These are phyloP conservation scores for Aplocera efformata DNA, from an alignment of 2,888 invertebrate species.

Conservation along the genomic window DNA sequence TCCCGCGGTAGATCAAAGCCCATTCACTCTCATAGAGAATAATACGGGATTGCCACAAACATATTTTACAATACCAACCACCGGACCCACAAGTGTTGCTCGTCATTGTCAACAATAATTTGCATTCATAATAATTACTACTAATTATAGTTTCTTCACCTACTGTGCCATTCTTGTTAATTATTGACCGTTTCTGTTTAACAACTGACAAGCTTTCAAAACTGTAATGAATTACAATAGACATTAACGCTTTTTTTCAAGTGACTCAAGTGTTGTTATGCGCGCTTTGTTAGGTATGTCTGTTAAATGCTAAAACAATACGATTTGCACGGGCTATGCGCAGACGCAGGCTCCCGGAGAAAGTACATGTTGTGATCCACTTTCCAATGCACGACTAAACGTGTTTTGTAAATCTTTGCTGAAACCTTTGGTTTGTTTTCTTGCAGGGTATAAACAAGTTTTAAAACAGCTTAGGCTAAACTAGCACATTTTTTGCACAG, in stretches of 20 bases:
- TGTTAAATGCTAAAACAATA: constrained; percentile 39
- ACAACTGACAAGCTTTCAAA: too few species aligned
- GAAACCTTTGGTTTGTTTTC: too few species aligned
- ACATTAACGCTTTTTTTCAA: too few species aligned
- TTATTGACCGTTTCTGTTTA: constrained; percentile 1
- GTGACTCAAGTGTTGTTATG: too few species aligned
- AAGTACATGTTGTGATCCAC: constrained; percentile 69
- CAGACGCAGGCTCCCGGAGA: constrained; percentile 59
- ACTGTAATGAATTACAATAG: too few species aligned
- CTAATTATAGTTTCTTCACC: constrained; percentile 10
- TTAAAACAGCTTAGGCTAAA: too few species aligned
- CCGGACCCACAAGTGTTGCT: constrained; percentile 31
- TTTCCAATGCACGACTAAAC: constrained; percentile 42
- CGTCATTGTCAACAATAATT: constrained; percentile 28
- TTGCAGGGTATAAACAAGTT: too few species aligned
- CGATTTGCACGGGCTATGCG: constrained; percentile 58
- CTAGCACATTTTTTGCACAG: too few species aligned
- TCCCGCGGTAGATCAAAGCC: too few species aligned
- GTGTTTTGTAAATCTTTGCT: constrained; percentile 5
- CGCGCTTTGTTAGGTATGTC: constrained; percentile 30
- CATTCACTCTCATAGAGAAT: too few species aligned
- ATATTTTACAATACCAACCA: constrained; percentile 33
- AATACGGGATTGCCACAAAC: too few species aligned
- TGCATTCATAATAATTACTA: constrained; percentile 28
- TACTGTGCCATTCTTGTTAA: constrained; percentile 6